Evolutionary conservation across 1,140 invertebrate species (phyloP).

Genomic region (Aethina tumida): DNA sequence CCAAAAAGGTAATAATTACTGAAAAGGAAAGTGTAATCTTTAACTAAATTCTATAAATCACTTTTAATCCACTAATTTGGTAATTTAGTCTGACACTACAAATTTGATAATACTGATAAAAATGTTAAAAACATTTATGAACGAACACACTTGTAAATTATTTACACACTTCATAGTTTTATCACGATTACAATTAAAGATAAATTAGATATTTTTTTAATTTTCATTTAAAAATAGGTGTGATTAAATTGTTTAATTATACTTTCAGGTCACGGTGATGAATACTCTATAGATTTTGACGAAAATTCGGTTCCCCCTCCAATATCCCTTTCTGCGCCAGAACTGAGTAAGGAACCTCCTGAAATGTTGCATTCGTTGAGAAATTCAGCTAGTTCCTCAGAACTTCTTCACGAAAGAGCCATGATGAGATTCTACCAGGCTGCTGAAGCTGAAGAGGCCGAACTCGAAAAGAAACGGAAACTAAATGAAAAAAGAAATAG

Average conservation of each 20-base stretch:
- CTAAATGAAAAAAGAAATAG: conserved; percentile 9
- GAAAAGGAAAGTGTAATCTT: too few species aligned
- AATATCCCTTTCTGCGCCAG: conserved; percentile 68
- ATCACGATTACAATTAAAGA: too few species aligned
- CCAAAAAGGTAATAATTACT: conserved; percentile 41
- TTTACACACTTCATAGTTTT: too few species aligned
- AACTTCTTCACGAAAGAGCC: conserved; percentile 65
- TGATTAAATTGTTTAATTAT: too few species aligned
- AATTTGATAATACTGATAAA: too few species aligned
- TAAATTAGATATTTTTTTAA: too few species aligned
- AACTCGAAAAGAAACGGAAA: conserved; percentile 34
- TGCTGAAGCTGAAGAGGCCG: conserved; percentile 57
- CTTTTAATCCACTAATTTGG: too few species aligned
- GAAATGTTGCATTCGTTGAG: conserved; percentile 46
- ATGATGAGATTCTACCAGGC: conserved; percentile 71
- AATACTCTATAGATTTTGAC: conserved; percentile 24
- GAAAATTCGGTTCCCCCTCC: conserved; percentile 46
- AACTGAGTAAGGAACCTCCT: conserved; percentile 46
- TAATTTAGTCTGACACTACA: too few species aligned
- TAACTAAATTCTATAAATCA: too few species aligned
- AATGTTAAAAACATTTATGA: too few species aligned
- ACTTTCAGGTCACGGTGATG: conserved; percentile 17
- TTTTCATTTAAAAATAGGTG: too few species aligned
- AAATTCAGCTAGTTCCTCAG: conserved; percentile 68
- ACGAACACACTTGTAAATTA: too few species aligned